Base-by-base conservation (phyloP, 1,140 invertebrate species). In the Bicyclus anynana region DNA sequence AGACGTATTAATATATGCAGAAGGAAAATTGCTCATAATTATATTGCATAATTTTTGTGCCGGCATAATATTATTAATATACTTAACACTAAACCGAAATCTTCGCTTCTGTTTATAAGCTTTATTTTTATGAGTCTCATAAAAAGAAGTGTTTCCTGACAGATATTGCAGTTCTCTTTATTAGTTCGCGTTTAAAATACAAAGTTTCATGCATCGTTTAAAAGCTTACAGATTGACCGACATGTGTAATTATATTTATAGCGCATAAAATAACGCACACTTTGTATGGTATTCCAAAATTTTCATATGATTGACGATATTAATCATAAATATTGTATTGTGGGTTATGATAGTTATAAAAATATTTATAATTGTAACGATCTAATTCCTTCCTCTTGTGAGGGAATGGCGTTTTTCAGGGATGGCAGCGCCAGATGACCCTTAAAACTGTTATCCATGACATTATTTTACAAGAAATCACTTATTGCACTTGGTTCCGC, bases 131-230 rank as follows among this genome's bases (percentile, higher is more conserved):
- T 72, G 49, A 49, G 46, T 50, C 53, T 64, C 65, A 66, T 79
- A 76, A 81, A 44, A 12, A 44, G 5, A 20, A 44, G 5, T 20
- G 40, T 44, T 77, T 72, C 71, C 65, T 69, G 69, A 77, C 74
- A 65, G 67, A 79, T 72, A 75, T 69, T 73, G 69, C 71, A 68
- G 69, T 76, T 55, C 40, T 48, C 35, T 74, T 75, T 77, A 80
- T 74, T 72, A 56, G 55, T 60, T 63, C 48, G 54, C 67, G 37
- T 59, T 63, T 42, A 49, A 47, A 27, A 68, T 71, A 81, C 75
- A 69, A 68, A 63, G 68, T 74, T 64, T 62, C 50, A 53, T 48
- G 53, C 33, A 52, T 54, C 42, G 33, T 53, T 65, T 59, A 42
- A 52, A 49, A 38, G 49, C 29, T 56, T 56, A 48, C 44, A 35